Base-by-base conservation (phyloP, 2,113 vertebrate species). In the Tenrec ecaudatus region DNA sequence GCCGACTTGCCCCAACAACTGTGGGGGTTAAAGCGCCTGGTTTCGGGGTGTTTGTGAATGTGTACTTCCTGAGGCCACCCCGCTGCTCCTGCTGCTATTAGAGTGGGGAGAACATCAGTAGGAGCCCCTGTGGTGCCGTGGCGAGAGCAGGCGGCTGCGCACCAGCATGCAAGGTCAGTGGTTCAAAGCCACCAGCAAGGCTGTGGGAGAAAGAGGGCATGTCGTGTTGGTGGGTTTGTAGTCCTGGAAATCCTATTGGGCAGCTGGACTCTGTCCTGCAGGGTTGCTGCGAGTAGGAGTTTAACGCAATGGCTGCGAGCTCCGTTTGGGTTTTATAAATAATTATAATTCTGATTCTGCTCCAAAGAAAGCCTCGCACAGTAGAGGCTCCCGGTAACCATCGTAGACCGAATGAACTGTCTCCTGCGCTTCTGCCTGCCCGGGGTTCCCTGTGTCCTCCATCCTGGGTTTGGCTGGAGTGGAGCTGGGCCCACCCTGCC, bases 71-170 rank as follows among this genome's bases (percentile, higher is more conserved):
- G 60, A 79, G 6, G 3, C 3, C 69, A 87, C 25, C 66, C 47
- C 38, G 22, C 31, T 33, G 60, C 43, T 31, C 36, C 73, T 25
- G 0, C 53, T 31, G 14, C 20, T 33, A 71, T 20, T 82, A 14
- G 57, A 31, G 88, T 76, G 83, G 38, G 69, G 78, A 60, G 87
- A 88, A 78, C 79, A 38, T 92, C 79, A 82, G 82, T 20, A 76
- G n/a, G n/a, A 90, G 77, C 66, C 29, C 66, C 31, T 4, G 14
- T 68, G 66, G 29, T 31, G 15, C 17, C 15, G 31, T 68, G 66
- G 27, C 8, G 27, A 14, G 31, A 31, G 29, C 29, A 2, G 5
- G 23, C 8, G 3, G 25, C 64, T 66, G 64, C 25, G 3, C 23
- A 29, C 23, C 47, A 53, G 47, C 47, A 53, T 6, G 23, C 23